Evolutionary conservation across 2,113 vertebrate genomes (phyloP).

Genomic region (Chascanopsetta lugubris): DNA sequence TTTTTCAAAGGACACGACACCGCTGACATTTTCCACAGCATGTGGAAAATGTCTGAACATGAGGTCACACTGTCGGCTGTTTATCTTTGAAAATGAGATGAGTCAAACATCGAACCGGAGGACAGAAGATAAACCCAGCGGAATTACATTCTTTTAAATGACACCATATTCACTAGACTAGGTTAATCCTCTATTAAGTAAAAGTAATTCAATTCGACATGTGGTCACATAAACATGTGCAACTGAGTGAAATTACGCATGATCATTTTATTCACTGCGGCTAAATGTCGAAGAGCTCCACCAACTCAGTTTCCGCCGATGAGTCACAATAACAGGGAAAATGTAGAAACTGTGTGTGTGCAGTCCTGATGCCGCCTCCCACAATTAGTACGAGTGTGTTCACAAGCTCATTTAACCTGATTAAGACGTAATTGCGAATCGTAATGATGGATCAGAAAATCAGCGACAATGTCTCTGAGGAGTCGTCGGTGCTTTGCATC

Average conservation of each 20-base stretch:
- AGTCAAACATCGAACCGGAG: not conserved
- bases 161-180: not conserved
- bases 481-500: not conserved
- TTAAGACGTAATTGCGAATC: conserved; percentile 50
- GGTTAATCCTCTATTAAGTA: too few relatives aligned
- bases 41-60: conserved; percentile 18
- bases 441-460: conserved; percentile 39
- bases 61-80: conserved; percentile 7
- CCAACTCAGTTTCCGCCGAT: conserved; percentile 11
- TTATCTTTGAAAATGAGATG: conserved; percentile 3
- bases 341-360: conserved; percentile 11
- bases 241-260: not conserved
- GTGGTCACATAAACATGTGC: not conserved
- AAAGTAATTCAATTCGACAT: too few relatives aligned
- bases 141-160: not conserved
- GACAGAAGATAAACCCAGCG: not conserved
- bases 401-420: conserved; percentile 39
- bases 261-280: not conserved
- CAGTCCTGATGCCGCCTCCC: conserved; percentile 5
- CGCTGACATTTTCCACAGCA: conserved; percentile 16
- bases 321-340: conserved; percentile 10
- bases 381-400: conserved; percentile 7
- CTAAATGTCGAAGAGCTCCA: conserved; percentile 10
- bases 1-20: conserved; percentile 4
- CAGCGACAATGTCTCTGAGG: conserved; percentile 29